Base-by-base conservation (phyloP, 2,797 vertebrate genomes). In the Gephyroberyx darwinii region DNA sequence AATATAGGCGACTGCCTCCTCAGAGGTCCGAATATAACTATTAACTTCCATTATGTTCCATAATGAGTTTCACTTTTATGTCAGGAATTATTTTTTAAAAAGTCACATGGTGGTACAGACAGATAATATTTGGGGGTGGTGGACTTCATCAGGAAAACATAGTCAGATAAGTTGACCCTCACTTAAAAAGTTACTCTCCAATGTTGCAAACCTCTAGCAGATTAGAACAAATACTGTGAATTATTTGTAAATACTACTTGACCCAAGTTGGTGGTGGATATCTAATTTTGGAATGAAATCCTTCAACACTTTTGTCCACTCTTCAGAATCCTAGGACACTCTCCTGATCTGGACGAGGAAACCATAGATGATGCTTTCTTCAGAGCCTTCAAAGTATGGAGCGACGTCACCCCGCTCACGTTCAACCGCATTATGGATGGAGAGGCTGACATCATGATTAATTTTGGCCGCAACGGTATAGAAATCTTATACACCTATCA, bases 381-480 rank as follows among this genome's bases (percentile, higher is more conserved):
- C 74, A 94, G 97, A 77, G 98, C 98, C 77, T 98, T 99, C 90
- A 94, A 96, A 94, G 98, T 99, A 8, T 99, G 98, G 98, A 98
- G 96, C 57, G 93, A 96, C 0, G 96, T 99, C 75, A 99, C 98
- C 3, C 98, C 98, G 0, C 94, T 99, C 43, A 74, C 86, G 17
- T 98, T 99, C 85, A 92, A 84, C 43, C 95, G 97, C 70, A 89
- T 99, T 80, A 93, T 95, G 0, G 96, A 98, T 1, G 98, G 98
- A 88, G 98, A 99, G 76, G 98, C 98, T 19, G 98, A 99, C 90
- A 99, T 99, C 82, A 98, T 99, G 96, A 95, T 99, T 85, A 98
- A 99, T 83, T 99, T 99, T 76, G 98, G 98, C 17, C 96, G 98
- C 82, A 98, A 96, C 89, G 98, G 98, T 99, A 97, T 33, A 78